Evolutionary conservation across 2,888 invertebrate genomes (phyloP), one percentile per base, ranked within the genome.

Genomic region (Lysandra coridon): DNA sequence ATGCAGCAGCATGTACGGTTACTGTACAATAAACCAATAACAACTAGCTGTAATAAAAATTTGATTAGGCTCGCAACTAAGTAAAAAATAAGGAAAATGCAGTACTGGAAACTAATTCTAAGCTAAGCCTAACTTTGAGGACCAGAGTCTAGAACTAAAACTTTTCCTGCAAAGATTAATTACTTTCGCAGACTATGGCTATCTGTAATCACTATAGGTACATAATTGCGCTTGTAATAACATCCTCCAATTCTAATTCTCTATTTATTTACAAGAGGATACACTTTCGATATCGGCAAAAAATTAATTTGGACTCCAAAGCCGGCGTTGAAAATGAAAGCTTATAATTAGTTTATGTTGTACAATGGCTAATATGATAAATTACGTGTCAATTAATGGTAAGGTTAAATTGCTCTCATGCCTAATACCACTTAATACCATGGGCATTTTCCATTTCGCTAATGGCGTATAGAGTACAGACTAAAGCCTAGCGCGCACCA

Each of bases 371-470:
- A 57, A 76, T 69, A 75, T 57, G 76, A 76, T 76, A 76, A 73
- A 73, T 73, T 78, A 69, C 23, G 53, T 69, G 78, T 78, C 64
- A 69, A 69, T 44, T 78, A 17, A 62, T 78, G 78, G 23, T 78
- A 69, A 73, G 73, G 73, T 78, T 33, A 73, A 73, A 17, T 73
- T 73, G 30, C 49, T 75, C 75, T 23, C 75, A 75, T 44, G 30
- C 4, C 4, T 44, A 75, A 17, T 57, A 57, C 57, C 57, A 57
- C 57, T 10, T 49, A 74, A 64, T 64, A 30, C 64, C 10, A 64
- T 30, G 33, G 33, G 69, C 69, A 37, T 33, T 30, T 17, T 14
- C 33, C 69, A 37, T 69, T 33, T 14, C 37, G 33, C 1, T 37
- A 17, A 37, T 69, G 69, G 33, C 14, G 10, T 33, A 6, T 12